A percentile compares a stretch with the other conserved stretches of the same genome.
phyloP scores from a whole-genome alignment of 2,888 invertebrate species.

The Synergus umbraculus region DNA sequence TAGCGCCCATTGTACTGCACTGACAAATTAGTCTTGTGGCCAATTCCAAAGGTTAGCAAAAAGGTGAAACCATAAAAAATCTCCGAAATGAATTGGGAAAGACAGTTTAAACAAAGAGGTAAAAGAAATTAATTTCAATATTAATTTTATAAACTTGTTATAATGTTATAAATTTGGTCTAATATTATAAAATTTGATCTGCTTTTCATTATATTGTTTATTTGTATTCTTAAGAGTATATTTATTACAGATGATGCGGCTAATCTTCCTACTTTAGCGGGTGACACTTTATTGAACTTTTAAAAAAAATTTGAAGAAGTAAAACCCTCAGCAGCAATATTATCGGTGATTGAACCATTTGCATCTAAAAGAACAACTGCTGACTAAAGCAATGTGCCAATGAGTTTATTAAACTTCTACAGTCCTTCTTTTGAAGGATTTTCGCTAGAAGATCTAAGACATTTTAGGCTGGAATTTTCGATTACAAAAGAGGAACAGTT shows the following conservation, averaged over 20 bases:
- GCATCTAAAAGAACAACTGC: slow-evolving; percentile 19
- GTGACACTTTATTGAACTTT: background rate
- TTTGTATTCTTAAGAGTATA: background rate
- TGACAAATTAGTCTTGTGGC: slow-evolving; percentile 11
- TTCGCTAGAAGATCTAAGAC: background rate
- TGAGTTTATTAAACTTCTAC: background rate
- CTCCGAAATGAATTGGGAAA: slow-evolving; percentile 17
- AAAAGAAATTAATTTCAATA: background rate
- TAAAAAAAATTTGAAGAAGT: background rate
- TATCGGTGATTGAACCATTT: slow-evolving; percentile 18
- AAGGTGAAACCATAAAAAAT: background rate
- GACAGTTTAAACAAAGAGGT: background rate
- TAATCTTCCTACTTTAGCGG: background rate
- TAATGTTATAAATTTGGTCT: too few relatives aligned
- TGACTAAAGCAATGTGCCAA: background rate
- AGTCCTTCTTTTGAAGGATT: background rate
- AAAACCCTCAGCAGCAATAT: slow-evolving; percentile 8
- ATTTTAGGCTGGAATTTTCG: background rate
- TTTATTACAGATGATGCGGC: background rate
- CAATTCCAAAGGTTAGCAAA: slow-evolving; percentile 12
- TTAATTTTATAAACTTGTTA: background rate
- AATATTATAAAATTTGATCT: too few relatives aligned
- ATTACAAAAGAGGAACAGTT: background rate
- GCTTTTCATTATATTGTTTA: background rate
- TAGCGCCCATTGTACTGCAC: background rate